These are phyloP conservation scores for Aleadryas rufinucha DNA, from an alignment of 2,113 vertebrate species.

Conservation along the genomic window DNA sequence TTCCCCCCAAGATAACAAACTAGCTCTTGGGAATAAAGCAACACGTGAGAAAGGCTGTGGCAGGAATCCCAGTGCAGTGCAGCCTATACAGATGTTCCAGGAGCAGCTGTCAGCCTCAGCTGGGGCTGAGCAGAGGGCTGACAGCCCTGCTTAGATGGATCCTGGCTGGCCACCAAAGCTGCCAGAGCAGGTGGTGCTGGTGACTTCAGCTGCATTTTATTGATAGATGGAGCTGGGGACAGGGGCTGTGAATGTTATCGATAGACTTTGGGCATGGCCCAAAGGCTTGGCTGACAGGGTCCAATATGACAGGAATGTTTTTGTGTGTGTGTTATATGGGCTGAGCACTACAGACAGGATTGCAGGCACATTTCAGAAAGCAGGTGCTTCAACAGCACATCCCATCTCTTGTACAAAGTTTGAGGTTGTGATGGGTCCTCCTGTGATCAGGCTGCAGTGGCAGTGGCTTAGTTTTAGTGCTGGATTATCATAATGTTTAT, in stretches of 20 bases:
- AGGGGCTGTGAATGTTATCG: neutral
- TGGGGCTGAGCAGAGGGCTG: neutral
- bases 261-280: neutral
- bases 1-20: neutral
- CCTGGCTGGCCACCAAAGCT: neutral
- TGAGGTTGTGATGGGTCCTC: neutral
- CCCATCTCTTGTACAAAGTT: neutral
- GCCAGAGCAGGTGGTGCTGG: neutral
- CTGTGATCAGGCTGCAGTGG: neutral
- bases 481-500: neutral
- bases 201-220: neutral
- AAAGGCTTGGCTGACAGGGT: neutral
- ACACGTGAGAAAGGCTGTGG: neutral
- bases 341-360: neutral
- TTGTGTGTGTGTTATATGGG: fast-evolving
- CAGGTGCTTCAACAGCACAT: neutral
- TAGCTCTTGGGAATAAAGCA: neutral
- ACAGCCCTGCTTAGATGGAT: neutral
- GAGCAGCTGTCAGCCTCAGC: neutral
- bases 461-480: neutral
- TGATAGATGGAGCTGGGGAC: neutral
- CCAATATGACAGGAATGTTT: neutral
- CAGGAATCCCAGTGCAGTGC: neutral
- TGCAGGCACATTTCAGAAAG: neutral
- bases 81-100: neutral